phyloP scores from a whole-genome alignment of 2,113 vertebrate genomes.

The Gambusia holbrooki region DNA sequence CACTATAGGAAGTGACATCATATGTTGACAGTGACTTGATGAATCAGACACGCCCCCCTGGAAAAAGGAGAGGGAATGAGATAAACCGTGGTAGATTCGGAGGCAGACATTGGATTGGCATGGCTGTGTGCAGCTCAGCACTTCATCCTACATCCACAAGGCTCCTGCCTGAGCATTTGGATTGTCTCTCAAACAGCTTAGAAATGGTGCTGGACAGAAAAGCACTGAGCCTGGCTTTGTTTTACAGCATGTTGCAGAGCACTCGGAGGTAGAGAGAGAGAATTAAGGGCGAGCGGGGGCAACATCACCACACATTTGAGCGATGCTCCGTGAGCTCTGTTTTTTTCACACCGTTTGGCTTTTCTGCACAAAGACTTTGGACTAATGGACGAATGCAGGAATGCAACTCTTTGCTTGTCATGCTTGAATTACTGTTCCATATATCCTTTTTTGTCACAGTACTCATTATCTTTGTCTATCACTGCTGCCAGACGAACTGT shows the following conservation, averaged over 20 bases:
- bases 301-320: conserved; percentile 65
- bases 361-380: conserved; percentile 50
- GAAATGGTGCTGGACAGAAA: conserved; percentile 55
- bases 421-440: conserved; percentile 66
- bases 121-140: conserved; percentile 61
- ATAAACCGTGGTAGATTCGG: conserved; percentile 64
- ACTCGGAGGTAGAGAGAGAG: conserved; percentile 51
- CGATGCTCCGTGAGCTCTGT: conserved; percentile 66
- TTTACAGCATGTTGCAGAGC: conserved; percentile 57
- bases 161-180: conserved; percentile 67
- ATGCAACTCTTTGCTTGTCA: conserved; percentile 62
- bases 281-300: conserved; percentile 36
- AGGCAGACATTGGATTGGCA: conserved; percentile 61
- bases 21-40: conserved; percentile 66
- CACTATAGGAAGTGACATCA: conserved; percentile 81
- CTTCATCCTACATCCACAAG: conserved; percentile 56
- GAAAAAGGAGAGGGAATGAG: conserved; percentile 62
- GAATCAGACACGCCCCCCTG: conserved; percentile 69
- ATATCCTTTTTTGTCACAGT: conserved; percentile 74
- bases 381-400: conserved; percentile 71
- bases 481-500: conserved; percentile 59
- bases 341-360: conserved; percentile 58
- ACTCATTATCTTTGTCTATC: conserved; percentile 67
- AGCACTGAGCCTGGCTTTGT: conserved; percentile 52
- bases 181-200: conserved; percentile 64